Evolutionary conservation across 1,140 invertebrate species (phyloP).

Genomic region (Mamestra configurata): DNA sequence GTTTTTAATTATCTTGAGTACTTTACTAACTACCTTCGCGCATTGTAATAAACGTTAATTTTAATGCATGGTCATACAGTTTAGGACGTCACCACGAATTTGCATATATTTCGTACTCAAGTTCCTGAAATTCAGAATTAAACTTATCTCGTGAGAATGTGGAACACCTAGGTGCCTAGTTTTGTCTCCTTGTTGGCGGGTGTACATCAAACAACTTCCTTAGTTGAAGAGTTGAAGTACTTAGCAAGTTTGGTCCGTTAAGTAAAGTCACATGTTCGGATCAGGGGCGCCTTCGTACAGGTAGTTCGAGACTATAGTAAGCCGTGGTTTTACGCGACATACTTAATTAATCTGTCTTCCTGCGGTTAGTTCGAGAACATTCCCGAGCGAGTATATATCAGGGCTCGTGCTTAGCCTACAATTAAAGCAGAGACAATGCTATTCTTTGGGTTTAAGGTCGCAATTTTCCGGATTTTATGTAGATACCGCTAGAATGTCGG

Average conservation of each 20-base stretch:
- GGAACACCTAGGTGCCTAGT: constrained; percentile 39
- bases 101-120: constrained; percentile 8
- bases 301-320: constrained; percentile 4
- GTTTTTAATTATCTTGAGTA: constrained; percentile 5
- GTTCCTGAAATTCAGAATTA: constrained; percentile 18
- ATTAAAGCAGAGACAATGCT: constrained; percentile 26
- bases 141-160: constrained; percentile 23
- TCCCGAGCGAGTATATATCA: constrained; percentile 6
- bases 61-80: background rate
- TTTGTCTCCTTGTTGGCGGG: constrained; percentile 33
- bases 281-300: constrained; percentile 23
- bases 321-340: constrained; percentile 33
- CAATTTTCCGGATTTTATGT: constrained; percentile 27
- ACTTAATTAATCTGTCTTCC: constrained; percentile 37
- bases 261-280: constrained; percentile 45
- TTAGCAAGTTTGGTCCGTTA: constrained; percentile 31
- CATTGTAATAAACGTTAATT: background rate
- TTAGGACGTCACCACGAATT: background rate
- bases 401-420: background rate
- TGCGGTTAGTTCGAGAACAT: background rate
- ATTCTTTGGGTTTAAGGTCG: constrained; percentile 19
- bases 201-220: constrained; percentile 42
- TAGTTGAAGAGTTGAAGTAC: constrained; percentile 33
- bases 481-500: background rate
- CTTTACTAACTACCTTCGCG: background rate